These are phyloP conservation scores for Thysanoteuthis rhombus DNA, from an alignment of 2,888 invertebrate genomes.

Conservation along the genomic window DNA sequence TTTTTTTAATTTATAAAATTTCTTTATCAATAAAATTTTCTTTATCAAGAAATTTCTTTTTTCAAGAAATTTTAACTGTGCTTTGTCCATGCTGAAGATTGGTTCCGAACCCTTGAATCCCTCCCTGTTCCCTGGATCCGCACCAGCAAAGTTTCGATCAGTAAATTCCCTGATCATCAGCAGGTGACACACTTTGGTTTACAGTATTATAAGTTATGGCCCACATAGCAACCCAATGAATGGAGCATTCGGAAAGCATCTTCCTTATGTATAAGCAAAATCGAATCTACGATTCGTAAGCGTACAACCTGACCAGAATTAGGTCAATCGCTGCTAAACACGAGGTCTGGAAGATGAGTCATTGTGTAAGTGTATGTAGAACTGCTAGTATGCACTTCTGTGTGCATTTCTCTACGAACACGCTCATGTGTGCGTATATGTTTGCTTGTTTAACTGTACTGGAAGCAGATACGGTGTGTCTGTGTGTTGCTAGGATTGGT, in stretches of 20 bases:
- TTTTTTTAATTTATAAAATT: too few relatives aligned
- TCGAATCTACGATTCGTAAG: background rate
- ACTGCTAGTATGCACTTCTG: background rate
- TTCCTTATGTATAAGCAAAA: background rate
- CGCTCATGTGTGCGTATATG: background rate
- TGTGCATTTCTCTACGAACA: background rate
- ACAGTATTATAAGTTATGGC: background rate
- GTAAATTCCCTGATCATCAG: background rate
- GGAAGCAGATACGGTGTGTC: background rate
- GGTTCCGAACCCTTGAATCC: too few relatives aligned
- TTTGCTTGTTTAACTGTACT: background rate
- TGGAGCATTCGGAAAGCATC: background rate
- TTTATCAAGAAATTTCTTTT: too few relatives aligned
- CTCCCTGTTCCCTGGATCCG: too few relatives aligned
- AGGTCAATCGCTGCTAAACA: background rate
- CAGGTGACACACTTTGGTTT: background rate
- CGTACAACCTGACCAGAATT: background rate
- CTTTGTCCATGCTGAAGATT: too few relatives aligned
- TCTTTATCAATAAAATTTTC: too few relatives aligned
- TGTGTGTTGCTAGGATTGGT: background rate
- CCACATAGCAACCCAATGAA: background rate
- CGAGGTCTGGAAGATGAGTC: slow-evolving; percentile 12
- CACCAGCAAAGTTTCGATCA: background rate
- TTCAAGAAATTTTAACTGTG: too few relatives aligned
- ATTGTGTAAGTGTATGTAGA: background rate